Conservation (phyloP, 1,140 invertebrate species). For the Drosophila takahashii region DNA sequence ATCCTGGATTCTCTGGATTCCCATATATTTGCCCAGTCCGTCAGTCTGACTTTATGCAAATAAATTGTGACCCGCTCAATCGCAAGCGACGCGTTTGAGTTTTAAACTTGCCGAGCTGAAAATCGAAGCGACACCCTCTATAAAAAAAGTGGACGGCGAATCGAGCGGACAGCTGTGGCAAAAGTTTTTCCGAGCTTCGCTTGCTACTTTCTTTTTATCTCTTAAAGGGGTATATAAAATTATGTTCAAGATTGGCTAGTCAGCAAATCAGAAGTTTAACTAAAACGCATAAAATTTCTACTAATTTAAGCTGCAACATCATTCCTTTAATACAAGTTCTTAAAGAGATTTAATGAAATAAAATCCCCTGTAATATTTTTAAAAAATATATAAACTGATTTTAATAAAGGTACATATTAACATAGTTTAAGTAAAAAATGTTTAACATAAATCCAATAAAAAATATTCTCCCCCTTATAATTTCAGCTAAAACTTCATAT, state of each 20-base stretch:
- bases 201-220: background rate
- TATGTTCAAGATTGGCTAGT: background rate
- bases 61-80: constrained; percentile 49
- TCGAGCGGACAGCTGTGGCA: constrained; percentile 25
- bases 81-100: constrained; percentile 33
- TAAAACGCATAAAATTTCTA: background rate
- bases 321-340: too few species aligned
- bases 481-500: too few species aligned
- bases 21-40: constrained; percentile 10
- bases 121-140: constrained; percentile 42
- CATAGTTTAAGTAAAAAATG: too few species aligned
- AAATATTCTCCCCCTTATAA: too few species aligned
- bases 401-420: too few species aligned
- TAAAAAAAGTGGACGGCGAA: constrained; percentile 3
- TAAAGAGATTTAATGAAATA: too few species aligned
- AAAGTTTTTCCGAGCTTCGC: constrained; percentile 27
- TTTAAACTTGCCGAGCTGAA: constrained; percentile 48
- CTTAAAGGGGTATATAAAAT: constrained; percentile 5
- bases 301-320: too few species aligned
- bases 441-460: too few species aligned
- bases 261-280: background rate
- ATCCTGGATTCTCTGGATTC: constrained; percentile 9
- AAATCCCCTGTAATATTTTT: background rate
- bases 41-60: constrained; percentile 69
- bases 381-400: too few species aligned